Percentiles rank a stretch among this genome's conserved stretches.
These are phyloP conservation scores for Seira ritae DNA, from an alignment of 2,888 invertebrate genomes.

Conservation along the genomic window DNA sequence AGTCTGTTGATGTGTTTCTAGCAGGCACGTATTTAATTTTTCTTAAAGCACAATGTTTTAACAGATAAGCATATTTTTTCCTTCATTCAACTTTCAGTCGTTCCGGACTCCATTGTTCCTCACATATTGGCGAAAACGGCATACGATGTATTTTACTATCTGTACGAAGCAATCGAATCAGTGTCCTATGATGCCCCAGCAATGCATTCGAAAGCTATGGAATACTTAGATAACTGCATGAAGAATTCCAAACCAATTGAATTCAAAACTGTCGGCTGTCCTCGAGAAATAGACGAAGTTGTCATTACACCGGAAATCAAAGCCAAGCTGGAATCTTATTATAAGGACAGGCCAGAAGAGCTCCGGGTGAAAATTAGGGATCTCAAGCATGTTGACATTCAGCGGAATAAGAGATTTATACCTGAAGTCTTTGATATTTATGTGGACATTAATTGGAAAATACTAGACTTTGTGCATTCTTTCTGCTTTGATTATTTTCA, in stretches of 20 bases:
- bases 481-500: slow-evolving; percentile 53
- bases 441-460: slow-evolving; percentile 58
- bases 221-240: slow-evolving; percentile 23
- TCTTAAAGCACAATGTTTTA: no score
- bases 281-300: slow-evolving; percentile 31
- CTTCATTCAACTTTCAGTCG: no score
- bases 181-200: neutral
- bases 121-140: slow-evolving; percentile 40
- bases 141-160: slow-evolving; percentile 49
- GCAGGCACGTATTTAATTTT: no score
- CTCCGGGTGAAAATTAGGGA: neutral
- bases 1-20: slow-evolving; percentile 42
- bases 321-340: slow-evolving; percentile 30
- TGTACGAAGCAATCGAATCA: slow-evolving; percentile 45
- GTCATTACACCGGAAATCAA: neutral
- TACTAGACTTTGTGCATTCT: slow-evolving; percentile 44
- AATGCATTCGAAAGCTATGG: slow-evolving; percentile 1
- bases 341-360: slow-evolving; percentile 28
- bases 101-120: slow-evolving; percentile 46
- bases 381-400: slow-evolving; percentile 30
- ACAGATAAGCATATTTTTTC: no score
- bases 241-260: neutral
- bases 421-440: slow-evolving; percentile 39
- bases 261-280: slow-evolving; percentile 37
- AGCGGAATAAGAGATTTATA: slow-evolving; percentile 36